Percentiles rank a stretch among this genome's conserved stretches.
phyloP scores from a whole-genome alignment of 1,140 invertebrate species.

The Lycorma delicatula region DNA sequence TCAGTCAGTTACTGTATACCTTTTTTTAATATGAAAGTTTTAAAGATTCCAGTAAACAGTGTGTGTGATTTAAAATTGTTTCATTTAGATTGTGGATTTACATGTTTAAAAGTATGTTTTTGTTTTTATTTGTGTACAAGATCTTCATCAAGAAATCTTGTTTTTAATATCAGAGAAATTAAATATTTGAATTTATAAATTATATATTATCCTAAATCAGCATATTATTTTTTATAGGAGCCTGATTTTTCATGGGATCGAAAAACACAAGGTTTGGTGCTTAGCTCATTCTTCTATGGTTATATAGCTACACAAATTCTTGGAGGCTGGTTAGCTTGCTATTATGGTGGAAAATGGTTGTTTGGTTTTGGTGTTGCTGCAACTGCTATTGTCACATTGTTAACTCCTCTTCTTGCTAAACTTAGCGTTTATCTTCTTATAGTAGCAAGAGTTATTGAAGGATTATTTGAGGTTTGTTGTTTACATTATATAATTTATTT shows the following conservation, averaged over 20 bases:
- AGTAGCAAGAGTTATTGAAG: slow-evolving; percentile 42
- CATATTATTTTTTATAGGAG: slow-evolving; percentile 20
- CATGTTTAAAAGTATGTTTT: too few species aligned
- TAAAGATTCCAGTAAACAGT: too few species aligned
- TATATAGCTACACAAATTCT: slow-evolving; percentile 65
- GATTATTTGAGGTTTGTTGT: slow-evolving; percentile 54
- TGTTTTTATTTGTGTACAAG: too few species aligned
- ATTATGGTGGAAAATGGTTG: slow-evolving; percentile 47
- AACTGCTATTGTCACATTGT: slow-evolving; percentile 45
- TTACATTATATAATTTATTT: too few species aligned
- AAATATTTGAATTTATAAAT: too few species aligned
- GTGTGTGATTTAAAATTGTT: too few species aligned
- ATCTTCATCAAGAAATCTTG: too few species aligned
- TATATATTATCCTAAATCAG: too few species aligned
- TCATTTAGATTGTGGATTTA: too few species aligned
- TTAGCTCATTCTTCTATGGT: slow-evolving; percentile 83
- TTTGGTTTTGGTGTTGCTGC: slow-evolving; percentile 49
- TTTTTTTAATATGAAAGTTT: too few species aligned
- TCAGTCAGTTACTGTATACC: too few species aligned
- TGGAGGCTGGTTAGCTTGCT: slow-evolving; percentile 43
- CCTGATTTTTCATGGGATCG: slow-evolving; percentile 54
- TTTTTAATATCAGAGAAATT: too few species aligned
- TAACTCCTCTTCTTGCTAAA: slow-evolving; percentile 22
- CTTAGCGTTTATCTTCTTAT: slow-evolving; percentile 34
- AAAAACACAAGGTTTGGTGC: slow-evolving; percentile 64